Evolutionary conservation across 2,888 invertebrate species (phyloP), one percentile per base, ranked within the genome.

Genomic region (Polietes domitor): DNA sequence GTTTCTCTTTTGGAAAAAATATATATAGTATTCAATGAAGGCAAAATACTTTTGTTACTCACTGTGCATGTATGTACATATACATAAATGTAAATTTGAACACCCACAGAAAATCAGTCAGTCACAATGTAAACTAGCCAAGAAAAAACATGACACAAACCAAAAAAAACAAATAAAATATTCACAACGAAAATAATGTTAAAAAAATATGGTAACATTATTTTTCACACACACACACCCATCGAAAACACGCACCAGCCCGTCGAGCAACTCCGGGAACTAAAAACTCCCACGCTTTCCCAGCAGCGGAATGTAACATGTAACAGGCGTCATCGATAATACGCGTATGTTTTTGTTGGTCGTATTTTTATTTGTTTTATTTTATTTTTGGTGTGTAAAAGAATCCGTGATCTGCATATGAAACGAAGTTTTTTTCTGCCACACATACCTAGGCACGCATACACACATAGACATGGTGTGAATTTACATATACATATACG

Each of bases 281-380:
- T n/a, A 47, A 15, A 7, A 47, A 47, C 15, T n/a, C 47, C n/a
- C n/a, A 47, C n/a, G 47, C n/a, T n/a, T n/a, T n/a, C 12, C 37
- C 0, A 63, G 17, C 63, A 12, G 19, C 58, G 58, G 26, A 5
- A 15, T 58, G 58, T 24, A 43, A 68, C 41, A 68, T 68, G 68
- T 68, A 68, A 43, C 68, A 68, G 68, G 68, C 68, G 41, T 41
- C 68, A 43, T 68, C 68, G 68, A 65, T 21, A 65, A 32, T 68
- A 37, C 37, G 19, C 41, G 32, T 28, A 28, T 61, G 63, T 63
- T 63, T 37, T 32, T 37, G 37, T 32, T 61, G 26, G 12, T 63
- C 15, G 12, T 58, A 10, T 58, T 63, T 63, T 21, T 65, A 41
- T 65, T 41, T 21, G 19, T 24, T 19, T 65, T 41, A 37, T 19